Base-by-base conservation (phyloP, 2,888 invertebrate species). In the Theodoxus fluviatilis region DNA sequence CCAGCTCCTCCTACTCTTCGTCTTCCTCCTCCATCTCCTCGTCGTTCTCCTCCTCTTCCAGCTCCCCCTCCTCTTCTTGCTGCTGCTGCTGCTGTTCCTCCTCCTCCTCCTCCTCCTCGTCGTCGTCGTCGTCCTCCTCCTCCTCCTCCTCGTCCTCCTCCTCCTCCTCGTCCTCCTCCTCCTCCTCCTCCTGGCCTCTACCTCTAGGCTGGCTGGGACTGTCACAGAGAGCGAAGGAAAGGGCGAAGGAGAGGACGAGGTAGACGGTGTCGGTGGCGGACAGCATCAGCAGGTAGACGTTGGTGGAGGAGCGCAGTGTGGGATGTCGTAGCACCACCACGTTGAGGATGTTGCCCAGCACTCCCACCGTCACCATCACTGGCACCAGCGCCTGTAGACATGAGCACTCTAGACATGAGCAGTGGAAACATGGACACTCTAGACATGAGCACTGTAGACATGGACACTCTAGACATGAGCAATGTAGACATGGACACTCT, bases 201-300 rank as follows among this genome's bases (percentile, higher is more conserved):
- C 85, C 87, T 64, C 74, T 80, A 72, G 89, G 85, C 74, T 89
- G 88, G 76, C 90, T 88, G 68, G 90, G 91, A 77, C 90, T 87
- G 70, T 92, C 87, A 74, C 82, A 82, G 63, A 76, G 76, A 0
- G 92, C 87, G 69, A 92, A 88, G 0, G 92, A 91, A 69, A 93
- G 87, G 49, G 91, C 86, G 78, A 93, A 89, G 47, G 67, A 70
- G 61, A 71, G 65, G 64, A 92, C 86, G 71, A 93, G 88, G 86
- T 92, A 92, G 71, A 92, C 88, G 72, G 92, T 89, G 82, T 93
- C 93, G 70, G 92, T 91, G 72, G 91, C 89, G 59, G 93, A 93
- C 76, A 93, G 86, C 0, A 92, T 92, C 68, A 92, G 91, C 76
- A 93, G 88, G 86, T 93, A 93, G 72, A 82, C 78, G 72, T 87